These are phyloP conservation scores for Leucophenga varia DNA, from an alignment of 1,140 invertebrate species.

Conservation along the genomic window DNA sequence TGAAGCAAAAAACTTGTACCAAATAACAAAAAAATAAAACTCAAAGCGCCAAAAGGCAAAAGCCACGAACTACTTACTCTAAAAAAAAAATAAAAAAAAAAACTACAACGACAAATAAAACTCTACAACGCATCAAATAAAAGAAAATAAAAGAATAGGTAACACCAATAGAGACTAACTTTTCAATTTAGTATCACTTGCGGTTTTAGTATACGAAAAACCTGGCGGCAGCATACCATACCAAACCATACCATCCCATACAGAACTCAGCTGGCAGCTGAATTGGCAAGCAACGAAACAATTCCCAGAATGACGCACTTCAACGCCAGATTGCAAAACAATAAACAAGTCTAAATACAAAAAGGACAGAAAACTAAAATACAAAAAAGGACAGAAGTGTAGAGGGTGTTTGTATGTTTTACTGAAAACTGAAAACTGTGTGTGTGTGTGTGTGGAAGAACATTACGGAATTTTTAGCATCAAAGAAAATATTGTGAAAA, in stretches of 20 bases:
- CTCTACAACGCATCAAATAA: too few species aligned
- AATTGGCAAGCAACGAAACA: conserved; percentile 1
- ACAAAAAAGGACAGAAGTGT: background rate
- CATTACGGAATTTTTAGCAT: too few species aligned
- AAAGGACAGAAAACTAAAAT: background rate
- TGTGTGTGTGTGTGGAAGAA: too few species aligned
- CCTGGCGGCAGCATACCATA: conserved; percentile 8
- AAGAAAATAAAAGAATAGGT: too few species aligned
- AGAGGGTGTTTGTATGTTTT: too few species aligned
- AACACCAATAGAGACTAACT: conserved; percentile 29
- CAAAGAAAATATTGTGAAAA: conserved; percentile 31
- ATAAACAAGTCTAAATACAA: conserved; percentile 20
- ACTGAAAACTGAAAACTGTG: too few species aligned
- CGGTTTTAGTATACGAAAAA: conserved; percentile 23
- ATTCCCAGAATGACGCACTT: conserved; percentile 30
- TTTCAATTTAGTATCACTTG: conserved; percentile 35
- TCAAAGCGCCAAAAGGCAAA: background rate
- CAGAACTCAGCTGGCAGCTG: too few species aligned
- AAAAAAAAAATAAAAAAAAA: background rate
- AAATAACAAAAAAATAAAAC: too few species aligned
- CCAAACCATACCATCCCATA: too few species aligned
- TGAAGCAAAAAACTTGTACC: too few species aligned
- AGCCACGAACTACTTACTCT: background rate
- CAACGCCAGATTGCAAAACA: conserved; percentile 36
- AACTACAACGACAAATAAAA: conserved; percentile 5